Evolutionary conservation across 2,113 vertebrate genomes (phyloP).

Genomic region (Chloropsis hardwickii): DNA sequence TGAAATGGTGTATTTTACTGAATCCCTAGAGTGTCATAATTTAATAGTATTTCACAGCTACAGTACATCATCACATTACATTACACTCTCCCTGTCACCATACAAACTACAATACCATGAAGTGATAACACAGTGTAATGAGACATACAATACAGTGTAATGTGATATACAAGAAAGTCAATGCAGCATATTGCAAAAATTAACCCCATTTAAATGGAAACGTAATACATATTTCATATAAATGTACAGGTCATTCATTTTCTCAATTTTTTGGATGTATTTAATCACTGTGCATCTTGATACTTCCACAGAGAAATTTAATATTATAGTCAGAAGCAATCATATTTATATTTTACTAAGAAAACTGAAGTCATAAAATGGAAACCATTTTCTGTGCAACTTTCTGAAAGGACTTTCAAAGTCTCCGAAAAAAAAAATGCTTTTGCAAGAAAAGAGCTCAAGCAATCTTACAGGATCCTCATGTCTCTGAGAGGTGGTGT

Average conservation of each 20-base stretch:
- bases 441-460: background rate
- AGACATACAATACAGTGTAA: slow-evolving; percentile 69
- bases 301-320: slow-evolving; percentile 38
- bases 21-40: slow-evolving; percentile 58
- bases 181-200: slow-evolving; percentile 67
- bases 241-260: slow-evolving; percentile 69
- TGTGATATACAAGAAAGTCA: slow-evolving; percentile 73
- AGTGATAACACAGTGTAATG: slow-evolving; percentile 72
- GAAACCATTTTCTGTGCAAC: background rate
- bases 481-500: background rate
- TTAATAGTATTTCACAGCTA: slow-evolving; percentile 73
- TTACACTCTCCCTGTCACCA: slow-evolving; percentile 56
- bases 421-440: background rate
- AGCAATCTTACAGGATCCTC: background rate
- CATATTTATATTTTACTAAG: slow-evolving; percentile 47
- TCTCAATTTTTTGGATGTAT: slow-evolving; percentile 33
- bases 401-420: background rate
- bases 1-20: slow-evolving; percentile 54
- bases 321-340: slow-evolving; percentile 18
- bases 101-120: slow-evolving; percentile 64
- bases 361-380: slow-evolving; percentile 3
- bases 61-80: slow-evolving; percentile 65
- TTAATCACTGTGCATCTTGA: slow-evolving; percentile 59
- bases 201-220: slow-evolving; percentile 47
- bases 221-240: slow-evolving; percentile 52